Conservation (phyloP, 1,140 invertebrate genomes). For the Drosophila chauvacae region DNA sequence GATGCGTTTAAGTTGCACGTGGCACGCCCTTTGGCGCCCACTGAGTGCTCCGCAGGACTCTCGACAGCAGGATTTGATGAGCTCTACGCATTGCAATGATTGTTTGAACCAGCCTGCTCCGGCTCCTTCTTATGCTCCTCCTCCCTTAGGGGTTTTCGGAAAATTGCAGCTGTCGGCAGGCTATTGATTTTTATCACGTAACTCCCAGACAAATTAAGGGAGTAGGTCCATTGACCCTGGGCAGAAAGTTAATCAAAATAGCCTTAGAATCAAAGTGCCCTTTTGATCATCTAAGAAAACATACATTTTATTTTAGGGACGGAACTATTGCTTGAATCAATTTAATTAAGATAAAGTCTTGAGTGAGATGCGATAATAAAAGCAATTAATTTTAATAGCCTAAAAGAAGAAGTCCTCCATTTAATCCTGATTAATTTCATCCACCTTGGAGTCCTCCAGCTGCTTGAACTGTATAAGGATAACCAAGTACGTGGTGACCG, state of each 20-base stretch:
- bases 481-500: slow-evolving; percentile 80
- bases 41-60: slow-evolving; percentile 14
- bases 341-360: neutral
- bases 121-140: neutral
- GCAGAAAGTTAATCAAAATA: neutral
- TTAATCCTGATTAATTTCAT: slow-evolving; percentile 33
- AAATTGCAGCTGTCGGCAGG: slow-evolving; percentile 27
- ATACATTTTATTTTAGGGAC: neutral
- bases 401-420: too few species aligned
- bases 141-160: neutral
- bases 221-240: neutral
- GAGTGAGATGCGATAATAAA: neutral
- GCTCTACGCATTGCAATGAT: slow-evolving; percentile 43
- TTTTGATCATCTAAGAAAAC: too few species aligned
- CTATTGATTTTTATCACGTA: slow-evolving; percentile 23
- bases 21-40: slow-evolving; percentile 34
- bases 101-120: neutral
- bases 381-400: neutral
- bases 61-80: slow-evolving; percentile 30
- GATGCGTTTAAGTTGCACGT: slow-evolving; percentile 75
- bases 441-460: slow-evolving; percentile 77
- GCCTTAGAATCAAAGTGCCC: neutral
- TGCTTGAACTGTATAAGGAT: slow-evolving; percentile 83
- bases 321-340: neutral
- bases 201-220: slow-evolving; percentile 11